These are phyloP conservation scores for Rhegmatorhina hoffmannsi DNA, from an alignment of 2,113 vertebrate species.

Conservation along the genomic window DNA sequence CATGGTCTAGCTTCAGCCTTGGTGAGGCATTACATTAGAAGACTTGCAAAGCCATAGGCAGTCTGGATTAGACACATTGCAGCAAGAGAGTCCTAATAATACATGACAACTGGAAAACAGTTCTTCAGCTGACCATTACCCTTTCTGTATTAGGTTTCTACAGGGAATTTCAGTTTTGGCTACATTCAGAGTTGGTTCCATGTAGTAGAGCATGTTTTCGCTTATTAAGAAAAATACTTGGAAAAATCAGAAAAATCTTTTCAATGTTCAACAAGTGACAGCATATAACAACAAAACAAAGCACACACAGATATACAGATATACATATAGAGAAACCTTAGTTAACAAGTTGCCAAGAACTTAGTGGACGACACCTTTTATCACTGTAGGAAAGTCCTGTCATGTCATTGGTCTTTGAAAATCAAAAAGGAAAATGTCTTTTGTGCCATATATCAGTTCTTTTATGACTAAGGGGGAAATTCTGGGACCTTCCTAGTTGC, in stretches of 20 bases:
- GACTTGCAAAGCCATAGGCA: neutral
- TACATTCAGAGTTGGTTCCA: neutral
- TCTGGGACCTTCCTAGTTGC: neutral
- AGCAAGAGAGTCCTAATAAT: neutral
- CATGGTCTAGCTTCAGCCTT: neutral
- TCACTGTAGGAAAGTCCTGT: neutral
- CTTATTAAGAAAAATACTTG: neutral
- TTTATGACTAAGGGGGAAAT: neutral
- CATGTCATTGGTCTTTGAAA: neutral
- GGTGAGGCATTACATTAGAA: neutral
- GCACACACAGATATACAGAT: neutral
- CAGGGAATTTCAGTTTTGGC: neutral
- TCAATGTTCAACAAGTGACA: neutral
- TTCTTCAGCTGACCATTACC: neutral
- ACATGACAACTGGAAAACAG: neutral
- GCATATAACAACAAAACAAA: neutral
- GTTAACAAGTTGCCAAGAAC: neutral
- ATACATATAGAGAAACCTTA: neutral
- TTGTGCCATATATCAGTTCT: neutral
- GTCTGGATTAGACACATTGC: neutral
- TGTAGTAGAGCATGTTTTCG: neutral
- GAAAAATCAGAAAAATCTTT: neutral
- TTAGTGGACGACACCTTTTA: neutral
- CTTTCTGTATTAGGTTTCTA: neutral
- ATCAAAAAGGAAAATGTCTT: neutral